Evolutionary conservation across 1,140 invertebrate genomes (phyloP), one percentile per base, ranked within the genome.

Genomic region (Anastrepha obliqua): DNA sequence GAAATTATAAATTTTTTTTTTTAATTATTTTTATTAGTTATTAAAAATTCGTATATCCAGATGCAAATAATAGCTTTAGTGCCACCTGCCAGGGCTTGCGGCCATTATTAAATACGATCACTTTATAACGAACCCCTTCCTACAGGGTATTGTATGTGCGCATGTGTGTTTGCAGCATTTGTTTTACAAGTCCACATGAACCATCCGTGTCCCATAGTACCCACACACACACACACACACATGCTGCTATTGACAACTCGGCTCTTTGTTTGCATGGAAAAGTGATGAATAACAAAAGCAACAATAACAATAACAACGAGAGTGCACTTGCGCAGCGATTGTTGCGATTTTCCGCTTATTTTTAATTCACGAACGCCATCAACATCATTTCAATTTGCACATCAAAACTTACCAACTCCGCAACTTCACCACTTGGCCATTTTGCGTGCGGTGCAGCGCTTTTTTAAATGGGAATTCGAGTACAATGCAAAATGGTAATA

Each of bases 261-360:
- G 29, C n/a, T 8, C 74, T 3, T 51, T 11, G 74, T 11, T 20
- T 81, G 51, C 51, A 17, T 51, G 17, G 0, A 47, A 74, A 81
- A 81, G 8, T n/a, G 42, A 44, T 74, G 42, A 47, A 44, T 67
- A 3, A 44, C 17, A 44, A 70, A 70, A 65, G 67, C 67, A 70
- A 44, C 67, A 78, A 51, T 5, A 81, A 29, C 42, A 29, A 20
- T n/a, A 78, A 51, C 42, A 51, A 20, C 44, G n/a, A 51, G 39
- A 6, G 44, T 44, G 74, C 15, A 81, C 20, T 81, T 81, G 74
- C 44, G 20, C 44, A 78, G 74, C n/a, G 74, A 55, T 55, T 81
- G 74, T 20, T 47, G 74, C 74, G 47, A 81, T 81, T 81, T 81
- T 81, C 6, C 47, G 74, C n/a, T 78, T 78, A 17, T 55, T 78